phyloP scores from a whole-genome alignment of 2,113 vertebrate species.

The Conger conger region DNA sequence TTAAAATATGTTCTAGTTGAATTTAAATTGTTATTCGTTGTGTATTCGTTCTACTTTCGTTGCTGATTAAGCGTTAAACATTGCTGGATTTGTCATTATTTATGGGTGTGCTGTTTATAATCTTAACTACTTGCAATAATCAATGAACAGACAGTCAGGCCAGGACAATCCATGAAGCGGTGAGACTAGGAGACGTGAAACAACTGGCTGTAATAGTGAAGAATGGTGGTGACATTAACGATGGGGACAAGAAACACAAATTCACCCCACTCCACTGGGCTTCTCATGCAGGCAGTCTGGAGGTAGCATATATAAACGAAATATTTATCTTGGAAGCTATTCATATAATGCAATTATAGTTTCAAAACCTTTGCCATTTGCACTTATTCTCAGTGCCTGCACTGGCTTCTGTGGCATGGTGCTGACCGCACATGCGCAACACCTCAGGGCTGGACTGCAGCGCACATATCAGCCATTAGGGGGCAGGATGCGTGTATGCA shows the following conservation, averaged over 20 bases:
- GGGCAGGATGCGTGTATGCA: slow-evolving; percentile 79
- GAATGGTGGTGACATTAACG: slow-evolving; percentile 62
- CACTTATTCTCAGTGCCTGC: slow-evolving; percentile 69
- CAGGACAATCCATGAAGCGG: slow-evolving; percentile 62
- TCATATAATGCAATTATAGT: not conserved
- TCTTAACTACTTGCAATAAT: not conserved
- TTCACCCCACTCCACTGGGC: slow-evolving; percentile 77
- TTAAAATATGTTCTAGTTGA: not conserved
- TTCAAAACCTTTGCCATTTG: not conserved
- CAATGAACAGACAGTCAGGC: not conserved
- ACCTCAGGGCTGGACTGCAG: slow-evolving; percentile 68
- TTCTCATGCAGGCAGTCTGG: slow-evolving; percentile 76
- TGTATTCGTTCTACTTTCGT: not conserved
- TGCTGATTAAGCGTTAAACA: not conserved
- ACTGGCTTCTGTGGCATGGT: slow-evolving; percentile 78
- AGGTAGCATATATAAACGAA: slow-evolving; percentile 59
- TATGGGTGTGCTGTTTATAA: not conserved
- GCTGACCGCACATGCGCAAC: slow-evolving; percentile 57
- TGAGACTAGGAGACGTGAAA: slow-evolving; percentile 66
- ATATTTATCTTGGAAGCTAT: not conserved
- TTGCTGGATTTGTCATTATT: not conserved
- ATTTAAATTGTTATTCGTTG: not conserved
- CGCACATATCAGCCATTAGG: slow-evolving; percentile 72
- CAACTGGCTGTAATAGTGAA: slow-evolving; percentile 63
- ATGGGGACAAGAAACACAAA: slow-evolving; percentile 67